Evolutionary conservation across 2,113 vertebrate species (phyloP).

Genomic region (Anolis carolinensis): DNA sequence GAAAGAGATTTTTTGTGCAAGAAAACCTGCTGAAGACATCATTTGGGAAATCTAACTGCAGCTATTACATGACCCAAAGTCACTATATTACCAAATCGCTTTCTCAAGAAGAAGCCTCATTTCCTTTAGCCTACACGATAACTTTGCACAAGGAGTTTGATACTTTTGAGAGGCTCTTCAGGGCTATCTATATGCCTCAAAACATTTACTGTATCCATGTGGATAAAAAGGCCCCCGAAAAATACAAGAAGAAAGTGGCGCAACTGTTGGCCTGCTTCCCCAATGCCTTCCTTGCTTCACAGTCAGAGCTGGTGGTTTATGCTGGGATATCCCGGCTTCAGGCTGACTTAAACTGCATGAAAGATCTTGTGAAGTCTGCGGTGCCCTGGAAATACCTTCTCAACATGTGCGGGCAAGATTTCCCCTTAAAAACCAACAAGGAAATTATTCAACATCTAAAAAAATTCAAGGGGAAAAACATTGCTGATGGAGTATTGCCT

Average conservation of each 20-base stretch:
- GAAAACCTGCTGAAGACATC: slow-evolving; percentile 35
- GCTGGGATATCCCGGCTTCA: slow-evolving; percentile 63
- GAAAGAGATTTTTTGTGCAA: slow-evolving; percentile 52
- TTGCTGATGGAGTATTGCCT: slow-evolving; percentile 64
- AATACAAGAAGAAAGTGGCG: slow-evolving; percentile 30
- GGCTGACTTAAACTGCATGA: slow-evolving; percentile 66
- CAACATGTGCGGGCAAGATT: slow-evolving; percentile 71
- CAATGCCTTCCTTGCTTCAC: slow-evolving; percentile 60
- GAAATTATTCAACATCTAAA: slow-evolving; percentile 70
- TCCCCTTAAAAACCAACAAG: slow-evolving; percentile 72
- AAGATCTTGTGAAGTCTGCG: slow-evolving; percentile 35
- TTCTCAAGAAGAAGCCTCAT: background rate
- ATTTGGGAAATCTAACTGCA: slow-evolving; percentile 41
- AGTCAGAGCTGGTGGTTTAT: slow-evolving; percentile 57
- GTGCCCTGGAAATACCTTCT: slow-evolving; percentile 60
- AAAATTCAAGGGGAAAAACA: slow-evolving; percentile 48
- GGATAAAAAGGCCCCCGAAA: slow-evolving; percentile 14
- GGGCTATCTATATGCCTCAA: slow-evolving; percentile 65
- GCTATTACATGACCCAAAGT: background rate
- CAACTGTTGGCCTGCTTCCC: slow-evolving; percentile 60
- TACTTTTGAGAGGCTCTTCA: slow-evolving; percentile 63
- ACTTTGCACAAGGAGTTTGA: slow-evolving; percentile 66
- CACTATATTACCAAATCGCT: slow-evolving; percentile 45
- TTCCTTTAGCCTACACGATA: slow-evolving; percentile 52
- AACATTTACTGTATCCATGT: slow-evolving; percentile 52